phyloP scores from a whole-genome alignment of 2,888 invertebrate species.

The Mimas tiliae region DNA sequence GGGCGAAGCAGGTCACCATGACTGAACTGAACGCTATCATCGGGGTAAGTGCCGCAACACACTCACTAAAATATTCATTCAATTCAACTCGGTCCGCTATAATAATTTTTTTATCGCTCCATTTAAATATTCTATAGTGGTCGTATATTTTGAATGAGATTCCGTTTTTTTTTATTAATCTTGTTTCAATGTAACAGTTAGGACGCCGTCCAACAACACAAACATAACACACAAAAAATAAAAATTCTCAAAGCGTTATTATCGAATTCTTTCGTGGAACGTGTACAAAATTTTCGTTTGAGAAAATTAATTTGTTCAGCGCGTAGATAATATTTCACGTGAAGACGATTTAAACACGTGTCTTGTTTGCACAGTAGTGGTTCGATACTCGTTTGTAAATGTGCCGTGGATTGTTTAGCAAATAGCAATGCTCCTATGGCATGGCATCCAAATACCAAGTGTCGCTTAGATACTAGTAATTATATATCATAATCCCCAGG shows the following conservation, averaged over 20 bases:
- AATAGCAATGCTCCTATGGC: constrained; percentile 18
- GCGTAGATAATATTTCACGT: constrained; percentile 56
- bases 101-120: constrained; percentile 3
- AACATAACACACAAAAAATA: constrained; percentile 17
- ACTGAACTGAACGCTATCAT: constrained; percentile 97
- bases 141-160: constrained; percentile 10
- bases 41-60: constrained; percentile 88
- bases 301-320: constrained; percentile 55
- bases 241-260: constrained; percentile 31
- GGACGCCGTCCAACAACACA: constrained; percentile 20
- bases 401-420: constrained; percentile 50
- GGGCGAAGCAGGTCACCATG: constrained; percentile 98
- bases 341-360: constrained; percentile 66
- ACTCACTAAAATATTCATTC: background rate
- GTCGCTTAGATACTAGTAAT: background rate
- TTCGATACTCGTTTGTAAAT: constrained; percentile 52
- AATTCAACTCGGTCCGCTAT: background rate
- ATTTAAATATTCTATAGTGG: background rate
- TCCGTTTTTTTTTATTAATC: constrained; percentile 15
- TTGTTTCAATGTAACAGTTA: constrained; percentile 17
- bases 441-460: background rate
- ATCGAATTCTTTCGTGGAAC: constrained; percentile 32
- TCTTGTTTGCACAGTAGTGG: constrained; percentile 64
- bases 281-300: constrained; percentile 44
- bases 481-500: background rate